Conservation (phyloP, 37 sponge, comb jelly and placozoan species). For the Hormiphora californensis region DNA sequence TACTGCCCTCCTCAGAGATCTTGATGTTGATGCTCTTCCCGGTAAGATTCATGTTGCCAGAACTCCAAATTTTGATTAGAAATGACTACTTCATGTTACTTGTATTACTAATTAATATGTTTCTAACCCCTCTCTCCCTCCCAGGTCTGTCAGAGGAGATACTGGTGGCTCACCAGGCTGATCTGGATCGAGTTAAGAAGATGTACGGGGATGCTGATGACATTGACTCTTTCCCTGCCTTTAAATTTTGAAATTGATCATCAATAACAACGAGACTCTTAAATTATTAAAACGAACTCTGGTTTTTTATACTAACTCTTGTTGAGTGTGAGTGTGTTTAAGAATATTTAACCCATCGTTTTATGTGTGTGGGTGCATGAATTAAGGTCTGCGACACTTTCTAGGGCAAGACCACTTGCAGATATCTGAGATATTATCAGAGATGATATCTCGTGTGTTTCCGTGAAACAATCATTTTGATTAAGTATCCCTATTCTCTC, state of each 20-base stretch:
- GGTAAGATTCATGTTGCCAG: neutral
- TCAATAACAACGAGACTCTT: too few species aligned
- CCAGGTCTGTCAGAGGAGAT: slow-evolving; percentile 36
- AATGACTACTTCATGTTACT: neutral
- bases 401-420: too few species aligned
- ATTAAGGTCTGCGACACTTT: too few species aligned
- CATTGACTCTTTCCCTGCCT: slow-evolving; percentile 34
- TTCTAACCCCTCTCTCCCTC: neutral
- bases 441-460: too few species aligned
- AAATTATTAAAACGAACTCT: too few species aligned
- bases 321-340: too few species aligned
- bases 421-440: too few species aligned
- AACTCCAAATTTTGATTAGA: neutral
- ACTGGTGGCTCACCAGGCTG: neutral
- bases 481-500: too few species aligned
- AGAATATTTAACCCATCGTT: too few species aligned
- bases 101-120: neutral
- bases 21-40: neutral
- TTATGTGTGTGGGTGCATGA: too few species aligned
- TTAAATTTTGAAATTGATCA: slow-evolving; percentile 42
- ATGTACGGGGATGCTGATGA: slow-evolving; percentile 36
- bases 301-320: too few species aligned
- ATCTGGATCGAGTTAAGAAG: slow-evolving; percentile 41
- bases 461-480: too few species aligned
- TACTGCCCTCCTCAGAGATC: neutral